Conservation (phyloP, 2,113 vertebrate species). For the Anhinga anhinga region DNA sequence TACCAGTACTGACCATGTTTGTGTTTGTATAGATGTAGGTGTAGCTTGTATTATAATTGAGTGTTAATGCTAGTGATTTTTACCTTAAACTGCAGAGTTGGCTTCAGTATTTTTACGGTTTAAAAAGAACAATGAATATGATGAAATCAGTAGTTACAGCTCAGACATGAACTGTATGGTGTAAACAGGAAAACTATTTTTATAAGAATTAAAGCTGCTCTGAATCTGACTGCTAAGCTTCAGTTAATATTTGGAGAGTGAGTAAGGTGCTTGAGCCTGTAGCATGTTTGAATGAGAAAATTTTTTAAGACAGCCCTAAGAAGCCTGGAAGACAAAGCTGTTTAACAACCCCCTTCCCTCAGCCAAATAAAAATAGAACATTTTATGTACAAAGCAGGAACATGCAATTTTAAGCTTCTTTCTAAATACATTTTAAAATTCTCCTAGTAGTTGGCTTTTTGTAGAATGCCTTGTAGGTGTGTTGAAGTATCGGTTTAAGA, state of each 20-base stretch:
- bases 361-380: background rate
- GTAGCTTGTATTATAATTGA: background rate
- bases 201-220: background rate
- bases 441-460: background rate
- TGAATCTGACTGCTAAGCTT: background rate
- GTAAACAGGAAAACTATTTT: background rate
- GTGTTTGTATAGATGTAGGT: background rate
- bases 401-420: background rate
- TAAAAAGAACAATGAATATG: background rate
- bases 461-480: background rate
- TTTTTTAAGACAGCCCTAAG: background rate
- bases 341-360: background rate
- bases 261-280: background rate
- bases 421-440: background rate
- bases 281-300: background rate
- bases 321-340: background rate
- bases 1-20: background rate
- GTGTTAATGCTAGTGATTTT: background rate
- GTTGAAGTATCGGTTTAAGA: background rate
- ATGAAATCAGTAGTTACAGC: background rate
- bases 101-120: background rate
- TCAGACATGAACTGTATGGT: background rate
- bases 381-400: background rate
- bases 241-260: background rate
- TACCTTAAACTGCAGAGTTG: background rate